Evolutionary conservation across 2,888 invertebrate genomes (phyloP), one percentile per base, ranked within the genome.

Genomic region (Phytoseiulus persimilis): DNA sequence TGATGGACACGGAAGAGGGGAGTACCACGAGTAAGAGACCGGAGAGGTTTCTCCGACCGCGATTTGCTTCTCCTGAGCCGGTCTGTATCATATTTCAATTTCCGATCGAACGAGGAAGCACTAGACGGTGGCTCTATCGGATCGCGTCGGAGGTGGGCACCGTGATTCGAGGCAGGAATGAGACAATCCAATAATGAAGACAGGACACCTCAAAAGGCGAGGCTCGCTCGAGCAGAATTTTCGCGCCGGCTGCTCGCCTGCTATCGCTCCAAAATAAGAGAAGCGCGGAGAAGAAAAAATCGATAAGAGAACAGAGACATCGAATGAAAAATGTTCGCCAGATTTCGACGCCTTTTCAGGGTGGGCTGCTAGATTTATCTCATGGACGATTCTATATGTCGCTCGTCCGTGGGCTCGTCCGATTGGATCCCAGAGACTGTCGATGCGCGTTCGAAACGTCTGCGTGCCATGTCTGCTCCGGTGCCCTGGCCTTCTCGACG

Each of bases 241-340:
- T 65, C 65, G 65, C 65, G 65, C 65, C 65, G 65, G 65, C 28
- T 28, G 65, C 28, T 28, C 65, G 65, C 65, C 65, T 14, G 65
- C 65, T 65, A 65, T 65, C 65, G 65, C 65, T 65, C 18, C 65
- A 23, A 28, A 65, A 65, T 14, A 65, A 65, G 65, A 65, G 18
- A 46, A n/a, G n/a, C n/a, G 9, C 46, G 65, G 18, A 65, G 65
- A 28, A 28, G 18, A 65, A 65, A 65, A 65, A 65, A 65, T 65
- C 65, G 65, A 65, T 65, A 65, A 65, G 65, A 14, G 65, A 65
- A 65, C 65, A 65, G 65, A 65, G 65, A 65, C 65, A 65, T 65
- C 65, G 65, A 65, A 65, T 65, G 65, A 65, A 65, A 65, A 65
- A 65, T 65, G 65, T 65, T 65, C 65, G 65, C 65, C 65, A 65